Evolutionary conservation across 2,888 invertebrate genomes (phyloP).

Genomic region (Diarsia rubi): DNA sequence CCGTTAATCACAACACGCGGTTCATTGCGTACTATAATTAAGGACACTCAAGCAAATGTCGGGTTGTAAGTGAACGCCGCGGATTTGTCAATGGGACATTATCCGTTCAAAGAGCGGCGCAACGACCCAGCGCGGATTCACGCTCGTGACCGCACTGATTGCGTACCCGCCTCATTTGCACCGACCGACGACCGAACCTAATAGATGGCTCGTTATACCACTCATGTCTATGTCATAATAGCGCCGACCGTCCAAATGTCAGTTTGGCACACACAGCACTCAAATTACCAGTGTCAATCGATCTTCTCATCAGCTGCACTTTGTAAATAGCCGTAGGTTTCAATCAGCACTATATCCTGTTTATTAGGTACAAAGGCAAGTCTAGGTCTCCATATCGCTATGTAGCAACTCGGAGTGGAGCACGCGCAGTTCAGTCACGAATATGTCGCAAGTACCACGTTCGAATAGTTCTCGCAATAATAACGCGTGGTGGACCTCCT

Average conservation of each 20-base stretch:
- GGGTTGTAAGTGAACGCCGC: slow-evolving; percentile 61
- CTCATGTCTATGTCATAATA: slow-evolving; percentile 57
- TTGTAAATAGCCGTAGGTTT: slow-evolving; percentile 34
- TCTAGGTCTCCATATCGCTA: slow-evolving; percentile 60
- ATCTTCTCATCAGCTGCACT: slow-evolving; percentile 28
- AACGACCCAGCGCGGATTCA: slow-evolving; percentile 71
- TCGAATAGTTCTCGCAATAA: slow-evolving; percentile 72
- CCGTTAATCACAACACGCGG: slow-evolving; percentile 56
- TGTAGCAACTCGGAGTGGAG: slow-evolving; percentile 68
- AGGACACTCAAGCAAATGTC: slow-evolving; percentile 68
- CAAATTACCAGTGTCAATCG: slow-evolving; percentile 51
- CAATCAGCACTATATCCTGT: slow-evolving; percentile 33
- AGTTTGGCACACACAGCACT: slow-evolving; percentile 54
- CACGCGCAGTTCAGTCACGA: slow-evolving; percentile 77
- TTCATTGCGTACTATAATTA: slow-evolving; percentile 70
- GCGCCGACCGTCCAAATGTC: slow-evolving; percentile 42
- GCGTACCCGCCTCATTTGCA: slow-evolving; percentile 70
- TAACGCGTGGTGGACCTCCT: slow-evolving; percentile 71
- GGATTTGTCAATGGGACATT: slow-evolving; percentile 73
- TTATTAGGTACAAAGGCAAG: slow-evolving; percentile 56
- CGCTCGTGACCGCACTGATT: slow-evolving; percentile 73
- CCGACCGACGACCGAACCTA: slow-evolving; percentile 61
- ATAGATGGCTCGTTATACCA: slow-evolving; percentile 68
- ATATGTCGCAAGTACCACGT: slow-evolving; percentile 75
- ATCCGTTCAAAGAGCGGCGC: slow-evolving; percentile 68